Evolutionary conservation across 2,113 vertebrate species (phyloP), one percentile per base, ranked within the genome.

Genomic region (Ibidorhyncha struthersii): DNA sequence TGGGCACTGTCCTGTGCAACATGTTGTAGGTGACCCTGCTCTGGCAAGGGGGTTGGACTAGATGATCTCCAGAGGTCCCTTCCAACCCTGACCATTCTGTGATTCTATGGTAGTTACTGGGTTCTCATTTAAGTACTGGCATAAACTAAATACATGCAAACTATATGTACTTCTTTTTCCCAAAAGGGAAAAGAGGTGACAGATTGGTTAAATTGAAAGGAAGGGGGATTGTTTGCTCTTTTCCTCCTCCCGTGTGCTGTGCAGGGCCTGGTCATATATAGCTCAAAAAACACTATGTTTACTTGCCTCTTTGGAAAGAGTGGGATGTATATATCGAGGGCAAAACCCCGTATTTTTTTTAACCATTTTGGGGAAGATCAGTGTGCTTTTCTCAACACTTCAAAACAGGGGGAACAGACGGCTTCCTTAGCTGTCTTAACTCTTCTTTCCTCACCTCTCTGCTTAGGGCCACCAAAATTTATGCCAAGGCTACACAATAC

Each of bases 321-420:
- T 40, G 41, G 9, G 17, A 2, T 0, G 1, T 38, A 18, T 22
- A 6, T 43, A n/a, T 34, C 10, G 21, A 52, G 6, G 16, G 16
- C 6, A 58, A 71, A 83, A 5, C 4, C 16, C 1, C 36, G 6
- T 27, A 15, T 40, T 40, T 40, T 40, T 40, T 40, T 40, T 40
- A 40, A 49, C 4, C 7, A 23, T 62, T 90, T 69, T 9, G 1
- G 29, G 3, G 41, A 79, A 76, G 38, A 72, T 41, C 11, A 40
- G 5, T 0, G 0, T 4, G 8, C 23, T 76, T 82, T n/a, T 63
- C 26, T 62, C 40, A 55, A 25, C 6, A 38, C 9, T 53, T 56
- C 29, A 41, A 62, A 71, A 86, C 19, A 38, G 13, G 21, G 5
- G 13, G 30, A 79, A 67, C 21, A 3, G 6, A 74, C 83, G 4